phyloP scores from a whole-genome alignment of 2,888 invertebrate genomes.

The Ichneumoninae sp. region DNA sequence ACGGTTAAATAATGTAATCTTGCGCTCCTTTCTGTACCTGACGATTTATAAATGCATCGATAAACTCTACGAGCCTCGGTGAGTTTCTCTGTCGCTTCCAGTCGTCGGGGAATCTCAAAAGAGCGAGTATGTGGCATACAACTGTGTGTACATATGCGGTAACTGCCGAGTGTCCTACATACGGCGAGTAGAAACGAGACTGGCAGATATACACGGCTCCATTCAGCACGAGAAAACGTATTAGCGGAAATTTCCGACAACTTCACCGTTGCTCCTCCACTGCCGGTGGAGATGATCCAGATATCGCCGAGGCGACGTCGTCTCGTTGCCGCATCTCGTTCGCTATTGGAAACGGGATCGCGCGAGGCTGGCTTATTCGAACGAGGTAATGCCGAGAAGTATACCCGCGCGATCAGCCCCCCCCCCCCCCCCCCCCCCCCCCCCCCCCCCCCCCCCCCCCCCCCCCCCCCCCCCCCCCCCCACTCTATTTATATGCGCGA shows the following conservation, averaged over 20 bases:
- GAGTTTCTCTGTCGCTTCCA: conserved; percentile 32
- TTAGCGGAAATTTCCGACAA: conserved; percentile 67
- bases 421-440: background rate
- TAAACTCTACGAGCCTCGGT: conserved; percentile 48
- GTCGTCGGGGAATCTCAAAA: conserved; percentile 19
- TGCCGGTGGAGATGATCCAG: conserved; percentile 54
- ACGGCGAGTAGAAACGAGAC: conserved; percentile 56
- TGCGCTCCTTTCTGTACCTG: conserved; percentile 19
- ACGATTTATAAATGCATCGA: conserved; percentile 53
- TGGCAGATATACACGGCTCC: conserved; percentile 48
- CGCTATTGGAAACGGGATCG: conserved; percentile 58
- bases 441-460: too few relatives aligned
- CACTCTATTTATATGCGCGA: conserved; percentile 12
- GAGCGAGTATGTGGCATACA: background rate
- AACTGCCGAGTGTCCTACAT: conserved; percentile 44
- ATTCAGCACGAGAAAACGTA: conserved; percentile 65
- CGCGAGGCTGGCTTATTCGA: conserved; percentile 27
- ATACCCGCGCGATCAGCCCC: conserved; percentile 45
- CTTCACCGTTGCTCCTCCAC: conserved; percentile 43
- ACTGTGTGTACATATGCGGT: background rate
- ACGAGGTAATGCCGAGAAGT: conserved; percentile 18
- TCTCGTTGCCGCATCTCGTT: conserved; percentile 38
- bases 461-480: too few relatives aligned
- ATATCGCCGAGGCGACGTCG: conserved; percentile 42
- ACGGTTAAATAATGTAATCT: background rate